A percentile compares a stretch with the other conserved stretches of the same genome.
These are phyloP conservation scores for Gymnorhina tibicen DNA, from an alignment of 2,113 vertebrate genomes.

Conservation along the genomic window DNA sequence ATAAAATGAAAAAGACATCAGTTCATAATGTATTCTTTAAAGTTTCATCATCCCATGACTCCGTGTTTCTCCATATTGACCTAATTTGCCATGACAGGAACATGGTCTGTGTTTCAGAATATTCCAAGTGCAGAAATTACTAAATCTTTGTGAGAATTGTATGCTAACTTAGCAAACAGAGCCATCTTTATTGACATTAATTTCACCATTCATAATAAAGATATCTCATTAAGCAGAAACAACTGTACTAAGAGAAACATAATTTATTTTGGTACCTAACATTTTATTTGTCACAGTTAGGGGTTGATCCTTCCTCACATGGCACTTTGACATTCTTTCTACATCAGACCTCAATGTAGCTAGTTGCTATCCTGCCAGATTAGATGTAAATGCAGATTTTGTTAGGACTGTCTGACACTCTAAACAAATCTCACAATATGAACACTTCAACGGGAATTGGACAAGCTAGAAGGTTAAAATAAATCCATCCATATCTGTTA, in stretches of 20 bases:
- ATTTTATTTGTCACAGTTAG: background rate
- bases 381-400: background rate
- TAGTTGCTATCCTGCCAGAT: background rate
- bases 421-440: background rate
- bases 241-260: background rate
- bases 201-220: background rate
- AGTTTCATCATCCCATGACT: conserved; percentile 67
- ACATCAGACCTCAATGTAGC: background rate
- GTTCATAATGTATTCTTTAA: conserved; percentile 66
- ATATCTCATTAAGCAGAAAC: background rate
- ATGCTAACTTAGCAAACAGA: conserved; percentile 4
- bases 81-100: conserved; percentile 77
- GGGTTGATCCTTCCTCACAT: background rate
- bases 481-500: background rate
- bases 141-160: conserved; percentile 31
- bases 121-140: conserved; percentile 56
- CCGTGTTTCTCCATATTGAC: conserved; percentile 56
- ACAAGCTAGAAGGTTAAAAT: background rate
- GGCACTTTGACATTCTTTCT: background rate
- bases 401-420: background rate
- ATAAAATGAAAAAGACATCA: conserved; percentile 70
- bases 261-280: background rate
- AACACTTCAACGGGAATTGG: background rate
- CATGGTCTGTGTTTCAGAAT: conserved; percentile 63
- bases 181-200: background rate